phyloP scores from a whole-genome alignment of 2,797 vertebrate genomes.

The Myoxocephalus aenaeus region DNA sequence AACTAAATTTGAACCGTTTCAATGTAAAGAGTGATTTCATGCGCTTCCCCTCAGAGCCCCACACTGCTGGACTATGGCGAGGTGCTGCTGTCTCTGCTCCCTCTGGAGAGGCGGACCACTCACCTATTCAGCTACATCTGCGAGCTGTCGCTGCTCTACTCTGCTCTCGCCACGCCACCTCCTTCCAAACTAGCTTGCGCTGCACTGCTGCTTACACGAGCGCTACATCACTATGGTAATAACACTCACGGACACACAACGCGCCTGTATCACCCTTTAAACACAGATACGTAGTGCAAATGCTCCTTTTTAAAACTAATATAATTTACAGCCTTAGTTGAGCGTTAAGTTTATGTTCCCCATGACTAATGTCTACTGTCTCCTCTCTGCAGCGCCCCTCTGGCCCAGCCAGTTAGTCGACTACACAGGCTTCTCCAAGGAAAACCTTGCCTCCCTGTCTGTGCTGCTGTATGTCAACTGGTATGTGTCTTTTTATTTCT shows the following conservation, averaged over 20 bases:
- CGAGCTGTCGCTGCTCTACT: conserved; percentile 93
- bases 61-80: conserved; percentile 94
- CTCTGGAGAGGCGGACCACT: conserved; percentile 84
- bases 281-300: not conserved
- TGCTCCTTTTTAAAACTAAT: conserved; percentile 32
- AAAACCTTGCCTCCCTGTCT: conserved; percentile 88
- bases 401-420: conserved; percentile 91
- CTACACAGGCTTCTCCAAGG: conserved; percentile 90
- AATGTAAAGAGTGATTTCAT: not conserved
- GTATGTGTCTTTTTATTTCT: conserved; percentile 76
- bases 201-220: conserved; percentile 89
- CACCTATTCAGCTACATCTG: conserved; percentile 95
- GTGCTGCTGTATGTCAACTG: conserved; percentile 93
- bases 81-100: conserved; percentile 87
- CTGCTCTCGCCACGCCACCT: conserved; percentile 84
- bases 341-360: conserved; percentile 30
- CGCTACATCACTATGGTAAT: conserved; percentile 91
- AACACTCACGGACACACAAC: not conserved
- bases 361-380: conserved; percentile 21
- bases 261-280: not conserved
- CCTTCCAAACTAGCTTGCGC: conserved; percentile 90
- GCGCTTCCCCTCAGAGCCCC: conserved; percentile 81
- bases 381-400: conserved; percentile 84
- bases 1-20: not conserved
- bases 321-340: conserved; percentile 24